phyloP scores from a whole-genome alignment of 2,888 invertebrate genomes.

The Drosophila imparisetae region DNA sequence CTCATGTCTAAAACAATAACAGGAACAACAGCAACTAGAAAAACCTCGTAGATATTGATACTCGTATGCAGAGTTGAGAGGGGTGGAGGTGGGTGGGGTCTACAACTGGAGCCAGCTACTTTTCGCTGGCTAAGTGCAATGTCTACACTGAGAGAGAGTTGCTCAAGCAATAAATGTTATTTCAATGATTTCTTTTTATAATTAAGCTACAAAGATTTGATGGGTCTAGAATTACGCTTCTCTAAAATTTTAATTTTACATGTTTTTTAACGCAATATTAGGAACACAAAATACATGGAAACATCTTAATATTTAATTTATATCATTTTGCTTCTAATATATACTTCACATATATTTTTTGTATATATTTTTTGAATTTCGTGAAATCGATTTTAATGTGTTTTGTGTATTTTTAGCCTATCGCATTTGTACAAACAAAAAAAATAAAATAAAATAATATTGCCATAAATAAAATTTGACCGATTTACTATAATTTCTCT shows the following conservation, averaged over 20 bases:
- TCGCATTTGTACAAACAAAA: background rate
- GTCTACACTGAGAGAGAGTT: constrained; percentile 30
- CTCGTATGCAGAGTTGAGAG: constrained; percentile 12
- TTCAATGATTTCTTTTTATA: background rate
- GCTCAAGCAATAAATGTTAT: background rate
- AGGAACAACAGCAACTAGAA: constrained; percentile 23
- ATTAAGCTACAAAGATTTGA: background rate
- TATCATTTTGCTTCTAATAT: background rate
- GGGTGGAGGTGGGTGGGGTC: background rate
- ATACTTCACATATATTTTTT: background rate
- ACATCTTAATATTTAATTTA: background rate
- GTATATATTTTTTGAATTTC: background rate
- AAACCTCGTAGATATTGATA: constrained; percentile 58
- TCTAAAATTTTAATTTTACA: background rate
- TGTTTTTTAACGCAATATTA: background rate
- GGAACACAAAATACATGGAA: background rate
- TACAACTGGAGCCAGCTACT: constrained; percentile 35
- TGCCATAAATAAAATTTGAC: background rate
- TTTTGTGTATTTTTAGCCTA: background rate
- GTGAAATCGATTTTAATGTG: background rate
- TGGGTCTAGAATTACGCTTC: background rate
- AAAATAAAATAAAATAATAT: background rate
- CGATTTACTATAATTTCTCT: constrained; percentile 1
- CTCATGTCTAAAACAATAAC: constrained; percentile 48
- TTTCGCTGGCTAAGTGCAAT: constrained; percentile 53